Percentiles rank a stretch among this genome's conserved stretches.
Evolutionary conservation across 2,888 invertebrate species (phyloP).

Genomic region (Cybosia mesomella): DNA sequence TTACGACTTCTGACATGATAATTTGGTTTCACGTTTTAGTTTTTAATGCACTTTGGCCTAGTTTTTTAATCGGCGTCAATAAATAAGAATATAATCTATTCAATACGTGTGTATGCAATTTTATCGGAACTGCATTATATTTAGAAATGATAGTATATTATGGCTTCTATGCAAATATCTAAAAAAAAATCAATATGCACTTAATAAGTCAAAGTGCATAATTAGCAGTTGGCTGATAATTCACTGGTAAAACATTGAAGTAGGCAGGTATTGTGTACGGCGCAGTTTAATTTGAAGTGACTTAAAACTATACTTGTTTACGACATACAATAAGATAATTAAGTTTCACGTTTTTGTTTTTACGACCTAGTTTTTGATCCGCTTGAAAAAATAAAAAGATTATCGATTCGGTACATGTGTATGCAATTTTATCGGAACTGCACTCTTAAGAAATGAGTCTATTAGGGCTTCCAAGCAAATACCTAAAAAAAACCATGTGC

Average conservation of each 20-base stretch:
- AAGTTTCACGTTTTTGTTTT: background rate
- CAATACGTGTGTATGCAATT: no score
- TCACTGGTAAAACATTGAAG: conserved; percentile 34
- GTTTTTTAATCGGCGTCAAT: background rate
- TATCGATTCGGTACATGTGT: no score
- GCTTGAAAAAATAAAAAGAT: background rate
- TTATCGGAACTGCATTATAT: no score
- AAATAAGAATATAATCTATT: background rate
- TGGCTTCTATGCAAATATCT: no score
- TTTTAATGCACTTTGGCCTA: background rate
- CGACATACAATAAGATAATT: background rate
- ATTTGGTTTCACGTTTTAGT: background rate
- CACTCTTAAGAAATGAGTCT: no score
- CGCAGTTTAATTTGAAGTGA: background rate
- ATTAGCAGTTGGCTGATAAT: conserved; percentile 45
- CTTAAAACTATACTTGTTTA: background rate
- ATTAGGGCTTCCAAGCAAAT: no score
- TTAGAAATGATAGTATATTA: no score
- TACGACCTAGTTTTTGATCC: background rate
- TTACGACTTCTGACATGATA: background rate
- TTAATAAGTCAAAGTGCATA: conserved; percentile 48
- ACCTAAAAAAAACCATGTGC: conserved; percentile 48
- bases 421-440: no score
- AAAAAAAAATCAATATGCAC: conserved; percentile 47
- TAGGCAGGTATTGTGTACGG: conserved; percentile 23